Conservation (phyloP, 1,140 invertebrate species). For the Hylyphantes graminicola region DNA sequence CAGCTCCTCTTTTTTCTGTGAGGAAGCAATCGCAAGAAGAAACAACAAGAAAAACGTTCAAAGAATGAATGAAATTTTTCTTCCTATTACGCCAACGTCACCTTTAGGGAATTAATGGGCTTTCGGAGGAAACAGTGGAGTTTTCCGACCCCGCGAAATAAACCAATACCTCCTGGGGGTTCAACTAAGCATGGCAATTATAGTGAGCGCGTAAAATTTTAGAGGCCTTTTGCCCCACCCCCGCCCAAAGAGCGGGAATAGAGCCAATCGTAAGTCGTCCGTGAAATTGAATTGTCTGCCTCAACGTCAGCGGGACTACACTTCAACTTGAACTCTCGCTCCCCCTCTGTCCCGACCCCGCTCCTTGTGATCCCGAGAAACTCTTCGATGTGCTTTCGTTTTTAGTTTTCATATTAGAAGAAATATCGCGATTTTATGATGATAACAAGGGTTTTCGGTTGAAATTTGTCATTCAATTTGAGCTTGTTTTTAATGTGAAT, state of each 20-base stretch:
- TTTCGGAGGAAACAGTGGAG: constrained; percentile 51
- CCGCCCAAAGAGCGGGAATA: constrained; percentile 35
- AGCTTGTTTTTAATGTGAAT: too few relatives aligned
- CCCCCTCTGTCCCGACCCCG: neutral
- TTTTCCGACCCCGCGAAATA: constrained; percentile 43
- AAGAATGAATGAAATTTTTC: constrained; percentile 61
- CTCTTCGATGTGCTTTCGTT: too few relatives aligned
- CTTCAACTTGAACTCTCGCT: constrained; percentile 47
- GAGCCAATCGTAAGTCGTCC: constrained; percentile 51
- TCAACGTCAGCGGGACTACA: constrained; percentile 55
- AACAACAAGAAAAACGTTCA: constrained; percentile 58
- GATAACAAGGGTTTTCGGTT: too few relatives aligned
- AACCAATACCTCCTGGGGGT: constrained; percentile 57
- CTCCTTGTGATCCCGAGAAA: too few relatives aligned
- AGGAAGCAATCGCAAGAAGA: neutral
- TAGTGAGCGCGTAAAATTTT: constrained; percentile 60
- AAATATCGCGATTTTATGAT: too few relatives aligned
- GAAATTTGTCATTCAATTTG: too few relatives aligned
- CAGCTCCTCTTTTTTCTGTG: constrained; percentile 38
- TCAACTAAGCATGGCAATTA: constrained; percentile 60
- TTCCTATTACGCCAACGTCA: constrained; percentile 57
- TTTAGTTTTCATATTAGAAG: too few relatives aligned
- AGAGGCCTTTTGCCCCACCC: constrained; percentile 38
- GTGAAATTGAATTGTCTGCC: constrained; percentile 59
- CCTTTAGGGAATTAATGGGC: constrained; percentile 58